Evolutionary conservation across 2,113 vertebrate genomes (phyloP), one percentile per base, ranked within the genome.

Genomic region (Xiphophorus maculatus): DNA sequence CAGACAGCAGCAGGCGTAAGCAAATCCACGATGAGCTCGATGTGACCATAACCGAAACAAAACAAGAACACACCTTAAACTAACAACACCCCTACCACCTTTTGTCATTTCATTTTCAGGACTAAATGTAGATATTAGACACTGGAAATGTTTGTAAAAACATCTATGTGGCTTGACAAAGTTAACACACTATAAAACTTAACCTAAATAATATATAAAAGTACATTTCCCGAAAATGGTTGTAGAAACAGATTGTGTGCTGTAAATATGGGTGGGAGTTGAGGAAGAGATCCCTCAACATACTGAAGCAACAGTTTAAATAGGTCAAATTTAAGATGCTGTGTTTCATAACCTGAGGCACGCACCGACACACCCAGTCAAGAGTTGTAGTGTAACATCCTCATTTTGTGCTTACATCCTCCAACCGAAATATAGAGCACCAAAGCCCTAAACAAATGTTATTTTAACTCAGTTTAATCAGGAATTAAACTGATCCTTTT

Each of bases 21-120:
- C 84, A 89, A 91, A 88, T 84, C 29, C 51, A 14, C 40, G 37
- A 13, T 10, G 27, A 61, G n/a, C 71, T 58, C 28, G 32, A 29
- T 64, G 22, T 80, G 70, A 69, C 87, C 87, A 81, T 83, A 89
- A 27, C 51, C n/a, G 35, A 75, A 88, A 79, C 9, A 79, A 87
- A 90, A 90, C 66, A 87, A 5, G n/a, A 77, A 79, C 80, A 88
- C 90, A 28, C 89, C 89, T 73, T 86, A 30, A 60, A 6, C n/a
- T 5, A 72, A 68, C n/a, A 10, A 58, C 42, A 51, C 30, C 10
- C 48, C 12, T 74, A 70, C 17, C 35, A 22, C 27, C 42, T 9
- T 12, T 67, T 40, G 14, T 22, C 11, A 5, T 66, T n/a, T 40
- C 12, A 14, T 67, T 67, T 44, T 29, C 28, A 27, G n/a, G 13